Evolutionary conservation across 2,797 vertebrate genomes (phyloP), one percentile per base, ranked within the genome.

Genomic region (Tamandua tetradactyla): DNA sequence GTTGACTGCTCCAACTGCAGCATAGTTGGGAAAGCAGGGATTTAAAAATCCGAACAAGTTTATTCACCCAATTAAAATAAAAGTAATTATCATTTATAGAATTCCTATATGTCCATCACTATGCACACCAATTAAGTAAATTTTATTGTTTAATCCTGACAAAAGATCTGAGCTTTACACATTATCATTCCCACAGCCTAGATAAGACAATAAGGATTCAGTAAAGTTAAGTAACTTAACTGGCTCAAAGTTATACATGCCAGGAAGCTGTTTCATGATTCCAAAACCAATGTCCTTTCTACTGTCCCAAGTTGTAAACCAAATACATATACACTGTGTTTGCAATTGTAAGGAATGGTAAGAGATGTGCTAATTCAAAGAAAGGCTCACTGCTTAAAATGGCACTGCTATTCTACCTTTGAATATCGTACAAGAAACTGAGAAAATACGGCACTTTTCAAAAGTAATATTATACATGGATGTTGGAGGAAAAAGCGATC

Each of bases 41-140:
- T 78, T 84, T 89, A 64, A 75, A 91, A 74, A 69, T 42, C 3
- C 82, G 40, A 82, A 59, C 35, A 95, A 59, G 17, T 78, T 87
- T 49, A 27, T 71, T 44, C 59, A 42, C 12, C 23, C 74, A 68
- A 68, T 74, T 68, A 80, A 89, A 76, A 88, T 64, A 64, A 22
- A 87, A 92, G 62, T 40, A 83, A 66, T n/a, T n/a, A n/a, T 64
- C 32, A 92, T 64, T 55, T 69, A 81, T 27, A 91, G n/a, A 90
- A 81, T 30, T 62, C 52, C 52, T 76, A 75, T 18, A 79, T 64
- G 13, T 23, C 40, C 6, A n/a, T 71, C 72, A 83, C 25, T 75
- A 66, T n/a, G 32, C 44, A 55, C 87, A 25, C 47, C 82, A n/a
- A 30, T 47, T 52, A 92, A 74, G 40, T 23, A 64, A 15, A 11